Evolutionary conservation across 2,797 vertebrate genomes (phyloP).

Genomic region (Steatocranus sp.): DNA sequence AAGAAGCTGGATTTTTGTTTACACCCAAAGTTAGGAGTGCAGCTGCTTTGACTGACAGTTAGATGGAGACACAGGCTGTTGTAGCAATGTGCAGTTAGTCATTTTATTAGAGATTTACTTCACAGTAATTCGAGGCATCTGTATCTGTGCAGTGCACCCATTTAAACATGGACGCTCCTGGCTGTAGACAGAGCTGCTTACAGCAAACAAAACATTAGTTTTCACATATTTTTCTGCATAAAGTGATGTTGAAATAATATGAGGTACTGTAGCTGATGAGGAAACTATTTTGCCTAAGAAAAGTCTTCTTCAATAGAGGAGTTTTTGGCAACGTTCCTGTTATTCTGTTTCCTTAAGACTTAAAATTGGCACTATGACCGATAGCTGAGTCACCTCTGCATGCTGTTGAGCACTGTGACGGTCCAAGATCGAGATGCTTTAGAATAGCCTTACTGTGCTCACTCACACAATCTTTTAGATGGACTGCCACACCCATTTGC

Average conservation of each 20-base stretch:
- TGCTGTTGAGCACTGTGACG: slow-evolving; percentile 12
- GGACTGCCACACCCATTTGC: slow-evolving; percentile 28
- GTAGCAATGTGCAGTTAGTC: neutral
- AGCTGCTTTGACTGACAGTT: neutral
- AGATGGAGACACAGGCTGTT: neutral
- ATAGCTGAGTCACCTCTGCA: slow-evolving; percentile 52
- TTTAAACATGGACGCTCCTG: neutral
- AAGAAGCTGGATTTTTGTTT: neutral
- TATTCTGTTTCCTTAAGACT: neutral
- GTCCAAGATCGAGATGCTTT: slow-evolving; percentile 28
- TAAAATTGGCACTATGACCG: neutral
- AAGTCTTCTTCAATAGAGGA: neutral
- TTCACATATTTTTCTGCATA: neutral
- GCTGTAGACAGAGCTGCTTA: neutral
- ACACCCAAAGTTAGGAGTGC: neutral
- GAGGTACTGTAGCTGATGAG: neutral
- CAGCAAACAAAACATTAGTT: neutral
- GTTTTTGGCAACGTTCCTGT: neutral
- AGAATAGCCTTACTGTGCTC: slow-evolving; percentile 2
- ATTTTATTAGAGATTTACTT: neutral
- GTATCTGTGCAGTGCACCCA: neutral
- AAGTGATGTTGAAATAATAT: neutral
- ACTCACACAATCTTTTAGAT: slow-evolving; percentile 18
- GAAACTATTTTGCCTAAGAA: neutral
- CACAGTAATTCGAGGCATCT: neutral